A percentile compares a stretch with the other conserved stretches of the same genome.
Evolutionary conservation across 2,113 vertebrate species (phyloP).

Genomic region (Panthera leo): DNA sequence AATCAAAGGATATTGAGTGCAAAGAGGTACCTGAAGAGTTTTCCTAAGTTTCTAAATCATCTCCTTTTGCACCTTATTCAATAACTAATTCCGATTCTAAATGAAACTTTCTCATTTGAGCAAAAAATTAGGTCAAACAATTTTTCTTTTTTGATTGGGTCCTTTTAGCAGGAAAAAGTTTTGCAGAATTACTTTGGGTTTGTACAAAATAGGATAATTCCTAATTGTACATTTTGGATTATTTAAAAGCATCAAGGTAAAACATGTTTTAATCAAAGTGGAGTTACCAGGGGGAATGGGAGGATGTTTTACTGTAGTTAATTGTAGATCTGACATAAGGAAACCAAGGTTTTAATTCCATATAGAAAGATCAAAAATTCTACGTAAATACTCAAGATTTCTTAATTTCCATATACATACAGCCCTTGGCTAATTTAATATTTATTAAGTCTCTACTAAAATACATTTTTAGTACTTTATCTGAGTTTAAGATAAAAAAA

Average conservation of each 20-base stretch:
- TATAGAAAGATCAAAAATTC: neutral
- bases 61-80: conserved; percentile 39
- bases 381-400: neutral
- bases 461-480: conserved; percentile 10
- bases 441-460: conserved; percentile 4
- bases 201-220: neutral
- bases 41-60: conserved; percentile 20
- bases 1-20: neutral
- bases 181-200: neutral
- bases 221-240: neutral
- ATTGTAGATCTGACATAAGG: neutral
- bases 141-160: conserved; percentile 16
- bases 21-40: neutral
- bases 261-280: neutral
- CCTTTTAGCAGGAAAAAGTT: neutral
- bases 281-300: neutral
- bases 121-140: neutral
- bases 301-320: neutral
- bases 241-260: neutral
- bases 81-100: conserved; percentile 40
- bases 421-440: neutral
- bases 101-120: conserved; percentile 13
- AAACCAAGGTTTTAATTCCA: conserved; percentile 48
- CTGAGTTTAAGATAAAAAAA: conserved; percentile 24
- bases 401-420: conserved; percentile 23